Evolutionary conservation across 2,797 vertebrate genomes (phyloP).

Genomic region (Acanthopagrus latus): DNA sequence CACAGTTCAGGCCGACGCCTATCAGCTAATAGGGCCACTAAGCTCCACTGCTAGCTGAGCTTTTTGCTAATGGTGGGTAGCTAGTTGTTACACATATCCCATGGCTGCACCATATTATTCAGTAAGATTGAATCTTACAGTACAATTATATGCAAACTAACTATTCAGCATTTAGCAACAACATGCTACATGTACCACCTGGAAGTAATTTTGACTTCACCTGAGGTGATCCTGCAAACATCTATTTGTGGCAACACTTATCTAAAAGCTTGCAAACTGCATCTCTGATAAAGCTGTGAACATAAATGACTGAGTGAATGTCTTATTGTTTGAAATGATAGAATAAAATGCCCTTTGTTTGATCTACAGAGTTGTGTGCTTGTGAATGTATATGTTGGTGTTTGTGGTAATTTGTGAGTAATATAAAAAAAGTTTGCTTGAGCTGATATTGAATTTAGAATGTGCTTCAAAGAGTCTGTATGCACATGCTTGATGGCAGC

Average conservation of each 20-base stretch:
- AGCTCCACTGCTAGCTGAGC: too few relatives aligned
- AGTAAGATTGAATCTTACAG: background rate
- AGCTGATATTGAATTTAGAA: background rate
- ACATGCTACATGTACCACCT: slow-evolving; percentile 16
- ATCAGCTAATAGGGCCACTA: too few relatives aligned
- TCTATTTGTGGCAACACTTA: background rate
- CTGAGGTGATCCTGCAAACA: background rate
- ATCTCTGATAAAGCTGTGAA: slow-evolving; percentile 73
- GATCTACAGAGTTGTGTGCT: slow-evolving; percentile 66
- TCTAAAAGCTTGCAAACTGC: slow-evolving; percentile 67
- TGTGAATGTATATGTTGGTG: slow-evolving; percentile 68
- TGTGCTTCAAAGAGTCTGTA: slow-evolving; percentile 27
- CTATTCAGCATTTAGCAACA: background rate
- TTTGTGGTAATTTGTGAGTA: slow-evolving; percentile 56
- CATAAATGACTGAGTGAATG: slow-evolving; percentile 31
- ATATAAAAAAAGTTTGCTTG: slow-evolving; percentile 35
- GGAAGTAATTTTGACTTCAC: background rate
- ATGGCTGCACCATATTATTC: background rate
- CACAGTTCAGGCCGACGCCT: too few relatives aligned
- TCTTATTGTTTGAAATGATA: slow-evolving; percentile 47
- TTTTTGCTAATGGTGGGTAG: too few relatives aligned
- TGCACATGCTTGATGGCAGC: slow-evolving; percentile 19
- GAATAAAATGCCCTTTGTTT: slow-evolving; percentile 51
- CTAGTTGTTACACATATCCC: background rate
- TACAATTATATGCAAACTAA: background rate